These are phyloP conservation scores for Apotomis betuletana DNA, from an alignment of 2,888 invertebrate species.

Conservation along the genomic window DNA sequence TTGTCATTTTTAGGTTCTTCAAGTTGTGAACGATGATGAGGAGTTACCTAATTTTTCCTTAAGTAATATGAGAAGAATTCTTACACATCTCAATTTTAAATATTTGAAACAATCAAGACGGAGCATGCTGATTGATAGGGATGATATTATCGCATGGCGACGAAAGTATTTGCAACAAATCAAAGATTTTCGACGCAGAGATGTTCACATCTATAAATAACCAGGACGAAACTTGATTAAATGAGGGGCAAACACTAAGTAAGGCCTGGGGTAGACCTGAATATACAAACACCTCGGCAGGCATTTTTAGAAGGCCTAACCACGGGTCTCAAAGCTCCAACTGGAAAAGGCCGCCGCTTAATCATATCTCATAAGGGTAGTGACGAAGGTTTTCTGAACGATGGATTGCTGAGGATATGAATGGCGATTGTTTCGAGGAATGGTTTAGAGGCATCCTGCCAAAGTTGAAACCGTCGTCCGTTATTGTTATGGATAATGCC, in stretches of 20 bases:
- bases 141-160: too few species aligned
- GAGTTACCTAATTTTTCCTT: constrained; percentile 23
- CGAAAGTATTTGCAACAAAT: too few species aligned
- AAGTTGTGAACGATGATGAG: constrained; percentile 19
- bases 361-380: constrained; percentile 1
- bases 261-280: too few species aligned
- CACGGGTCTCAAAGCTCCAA: too few species aligned
- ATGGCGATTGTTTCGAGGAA: too few species aligned
- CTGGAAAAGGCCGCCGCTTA: neutral
- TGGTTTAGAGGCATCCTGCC: too few species aligned
- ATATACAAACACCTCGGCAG: neutral
- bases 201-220: neutral
- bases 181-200: neutral
- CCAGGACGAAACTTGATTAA: neutral
- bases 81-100: constrained; percentile 20
- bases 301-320: constrained; percentile 4
- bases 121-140: constrained; percentile 25
- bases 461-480: too few species aligned
- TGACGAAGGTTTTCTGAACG: neutral
- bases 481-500: too few species aligned
- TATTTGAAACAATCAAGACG: too few species aligned
- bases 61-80: constrained; percentile 16
- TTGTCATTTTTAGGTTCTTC: constrained; percentile 28
- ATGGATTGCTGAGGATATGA: too few species aligned
- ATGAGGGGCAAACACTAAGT: neutral